A percentile compares a stretch with the other conserved stretches of the same genome.
Conservation (phyloP, 2,888 invertebrate genomes). For the Agapostemon virescens region DNA sequence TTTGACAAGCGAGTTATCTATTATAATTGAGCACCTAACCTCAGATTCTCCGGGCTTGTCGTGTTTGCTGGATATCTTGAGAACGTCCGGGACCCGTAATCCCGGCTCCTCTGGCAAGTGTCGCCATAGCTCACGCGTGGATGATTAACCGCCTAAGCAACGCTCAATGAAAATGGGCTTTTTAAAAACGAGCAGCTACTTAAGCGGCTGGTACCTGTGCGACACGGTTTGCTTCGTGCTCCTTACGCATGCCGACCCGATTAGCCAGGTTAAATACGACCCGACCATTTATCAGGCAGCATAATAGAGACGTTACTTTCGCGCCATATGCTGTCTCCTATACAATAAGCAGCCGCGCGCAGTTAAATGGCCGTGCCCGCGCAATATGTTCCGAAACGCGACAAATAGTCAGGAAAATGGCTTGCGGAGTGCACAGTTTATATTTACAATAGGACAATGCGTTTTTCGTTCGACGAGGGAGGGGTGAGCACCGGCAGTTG, state of each 20-base stretch:
- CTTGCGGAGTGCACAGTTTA: constrained; percentile 67
- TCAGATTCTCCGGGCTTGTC: neutral
- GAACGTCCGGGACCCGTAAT: neutral
- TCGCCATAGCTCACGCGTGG: neutral
- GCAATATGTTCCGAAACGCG: constrained; percentile 69
- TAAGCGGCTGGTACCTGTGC: constrained; percentile 17
- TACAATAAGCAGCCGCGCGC: constrained; percentile 64
- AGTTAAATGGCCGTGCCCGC: constrained; percentile 67
- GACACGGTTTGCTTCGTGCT: constrained; percentile 12
- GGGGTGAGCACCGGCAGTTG: constrained; percentile 64
- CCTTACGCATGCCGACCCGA: constrained; percentile 57
- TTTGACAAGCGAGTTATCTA: neutral
- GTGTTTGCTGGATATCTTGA: neutral
- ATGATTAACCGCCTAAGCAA: constrained; percentile 20
- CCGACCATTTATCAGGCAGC: constrained; percentile 69
- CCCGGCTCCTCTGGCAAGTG: constrained; percentile 3
- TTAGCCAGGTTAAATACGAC: constrained; percentile 72
- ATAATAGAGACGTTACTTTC: constrained; percentile 75
- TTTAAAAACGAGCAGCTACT: constrained; percentile 37
- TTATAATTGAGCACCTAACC: constrained; percentile 5
- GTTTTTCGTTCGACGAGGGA: constrained; percentile 55
- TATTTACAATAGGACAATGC: constrained; percentile 72
- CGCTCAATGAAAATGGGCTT: neutral
- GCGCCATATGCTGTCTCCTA: constrained; percentile 70
- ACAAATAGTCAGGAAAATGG: constrained; percentile 70